Base-by-base conservation (phyloP, 2,888 invertebrate genomes). In the Aphidoletes aphidimyza region DNA sequence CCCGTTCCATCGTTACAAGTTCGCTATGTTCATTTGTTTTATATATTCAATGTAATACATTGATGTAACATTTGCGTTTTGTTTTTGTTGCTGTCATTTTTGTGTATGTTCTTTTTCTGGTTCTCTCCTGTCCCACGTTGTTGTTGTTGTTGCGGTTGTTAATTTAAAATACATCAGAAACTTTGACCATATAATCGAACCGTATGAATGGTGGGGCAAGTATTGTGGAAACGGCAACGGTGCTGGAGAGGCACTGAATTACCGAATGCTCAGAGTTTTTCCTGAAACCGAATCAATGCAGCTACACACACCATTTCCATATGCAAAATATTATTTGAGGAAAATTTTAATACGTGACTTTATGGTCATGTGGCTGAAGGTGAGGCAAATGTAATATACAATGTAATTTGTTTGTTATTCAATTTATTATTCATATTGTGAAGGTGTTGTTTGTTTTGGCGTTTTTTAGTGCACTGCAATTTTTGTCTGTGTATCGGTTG, bases 391-490 rank as follows among this genome's bases (percentile, higher is more conserved):
- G 37, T 81, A 81, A 37, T 37, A 37, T 37, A 81, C 81, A 81
- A 81, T 81, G 81, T 81, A 81, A 81, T 81, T 81, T 81, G 81
- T 81, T 36, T 81, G 81, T 81, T 81, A 81, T 81, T 37, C 81
- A 37, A 81, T 81, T 81, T 81, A 81, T 81, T 81, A 81, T 81
- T 81, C 81, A 81, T 81, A 37, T 81, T n/a, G n/a, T n/a, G n/a
- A 37, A 81, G 37, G 69, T 69, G 69, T 69, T 69, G 69, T 30
- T 69, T 69, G 69, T 69, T 69, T n/a, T 69, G 69, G 69, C n/a
- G 14, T 30, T 69, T 69, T 30, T 5, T n/a, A 17, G 9, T 17
- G 2, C 47, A 5, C 2, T 47, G 14, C 47, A 47, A 2, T 14
- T 14, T 11, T 2, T 11, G 9, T 11, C 47, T 47, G 47, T 47